Conservation (phyloP, 2,888 invertebrate genomes). For the Pasiphila rectangulata region DNA sequence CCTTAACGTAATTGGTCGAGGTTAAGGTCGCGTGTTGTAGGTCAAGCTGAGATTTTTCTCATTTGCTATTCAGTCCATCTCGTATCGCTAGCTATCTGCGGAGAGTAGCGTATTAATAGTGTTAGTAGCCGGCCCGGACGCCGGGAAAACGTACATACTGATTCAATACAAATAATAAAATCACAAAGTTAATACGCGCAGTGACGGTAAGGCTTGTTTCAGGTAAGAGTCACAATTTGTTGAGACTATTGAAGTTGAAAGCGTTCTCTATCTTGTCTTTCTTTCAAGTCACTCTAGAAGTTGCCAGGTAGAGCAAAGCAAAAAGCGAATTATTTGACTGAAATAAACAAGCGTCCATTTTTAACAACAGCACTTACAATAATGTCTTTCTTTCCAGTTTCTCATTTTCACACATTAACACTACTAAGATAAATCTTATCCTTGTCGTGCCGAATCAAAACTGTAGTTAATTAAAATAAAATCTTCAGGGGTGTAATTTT, state of each 20-base stretch:
- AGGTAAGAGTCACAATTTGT: not conserved
- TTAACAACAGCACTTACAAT: no score
- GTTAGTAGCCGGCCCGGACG: slow-evolving; percentile 46
- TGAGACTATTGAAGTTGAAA: not conserved
- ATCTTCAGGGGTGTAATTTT: no score
- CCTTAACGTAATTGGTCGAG: slow-evolving; percentile 27
- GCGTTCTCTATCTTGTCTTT: not conserved
- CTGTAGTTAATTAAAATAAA: not conserved
- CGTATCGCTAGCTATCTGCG: slow-evolving; percentile 59
- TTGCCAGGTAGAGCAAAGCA: no score
- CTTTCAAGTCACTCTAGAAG: not conserved
- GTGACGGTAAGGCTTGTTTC: slow-evolving; percentile 1
- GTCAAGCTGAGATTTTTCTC: slow-evolving; percentile 62
- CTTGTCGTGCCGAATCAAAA: not conserved
- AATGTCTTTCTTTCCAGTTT: no score
- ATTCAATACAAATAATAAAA: slow-evolving; percentile 30
- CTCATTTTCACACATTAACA: no score
- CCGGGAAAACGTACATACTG: slow-evolving; percentile 43
- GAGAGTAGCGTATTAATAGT: slow-evolving; percentile 63
- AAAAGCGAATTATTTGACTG: no score
- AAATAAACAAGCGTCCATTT: no score
- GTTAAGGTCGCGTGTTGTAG: slow-evolving; percentile 42
- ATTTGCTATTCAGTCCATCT: slow-evolving; percentile 65
- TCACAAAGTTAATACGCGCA: not conserved
- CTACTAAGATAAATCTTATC: no score